These are phyloP conservation scores for Toxonevra muliebris DNA, from an alignment of 2,888 invertebrate genomes.

Conservation along the genomic window DNA sequence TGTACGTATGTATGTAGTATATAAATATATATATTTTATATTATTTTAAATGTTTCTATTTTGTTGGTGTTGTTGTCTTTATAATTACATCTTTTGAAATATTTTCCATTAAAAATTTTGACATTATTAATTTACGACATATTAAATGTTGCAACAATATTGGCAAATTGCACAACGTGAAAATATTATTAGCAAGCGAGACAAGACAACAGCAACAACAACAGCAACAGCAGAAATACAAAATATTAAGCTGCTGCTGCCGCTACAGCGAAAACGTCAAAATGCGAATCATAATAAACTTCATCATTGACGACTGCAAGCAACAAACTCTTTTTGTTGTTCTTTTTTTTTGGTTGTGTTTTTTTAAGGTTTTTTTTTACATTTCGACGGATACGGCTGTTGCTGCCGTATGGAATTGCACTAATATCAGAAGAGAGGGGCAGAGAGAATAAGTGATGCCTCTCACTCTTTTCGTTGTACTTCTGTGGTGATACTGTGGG, in stretches of 20 bases:
- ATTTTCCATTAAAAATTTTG: slow-evolving; percentile 4
- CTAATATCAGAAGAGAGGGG: too few species aligned
- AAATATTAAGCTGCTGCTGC: background rate
- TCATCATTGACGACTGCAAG: slow-evolving; percentile 38
- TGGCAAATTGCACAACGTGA: slow-evolving; percentile 8
- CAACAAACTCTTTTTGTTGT: slow-evolving; percentile 28
- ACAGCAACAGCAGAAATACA: slow-evolving; percentile 30
- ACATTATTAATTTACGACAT: slow-evolving; percentile 36
- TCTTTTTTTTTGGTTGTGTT: background rate
- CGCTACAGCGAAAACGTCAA: slow-evolving; percentile 40
- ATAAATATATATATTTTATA: background rate
- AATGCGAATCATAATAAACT: slow-evolving; percentile 56
- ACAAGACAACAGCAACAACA: slow-evolving; percentile 10
- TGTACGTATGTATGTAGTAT: background rate
- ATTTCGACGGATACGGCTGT: too few species aligned
- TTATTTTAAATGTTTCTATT: background rate
- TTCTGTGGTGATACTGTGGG: too few species aligned
- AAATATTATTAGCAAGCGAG: background rate
- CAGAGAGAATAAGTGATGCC: too few species aligned
- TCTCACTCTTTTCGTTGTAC: too few species aligned
- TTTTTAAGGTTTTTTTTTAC: background rate
- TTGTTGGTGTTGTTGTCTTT: background rate
- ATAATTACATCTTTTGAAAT: background rate
- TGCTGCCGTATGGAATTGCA: too few species aligned
- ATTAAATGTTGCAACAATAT: slow-evolving; percentile 56